Base-by-base conservation (phyloP, 1,140 invertebrate genomes). In the Harlomillsia oculata region DNA sequence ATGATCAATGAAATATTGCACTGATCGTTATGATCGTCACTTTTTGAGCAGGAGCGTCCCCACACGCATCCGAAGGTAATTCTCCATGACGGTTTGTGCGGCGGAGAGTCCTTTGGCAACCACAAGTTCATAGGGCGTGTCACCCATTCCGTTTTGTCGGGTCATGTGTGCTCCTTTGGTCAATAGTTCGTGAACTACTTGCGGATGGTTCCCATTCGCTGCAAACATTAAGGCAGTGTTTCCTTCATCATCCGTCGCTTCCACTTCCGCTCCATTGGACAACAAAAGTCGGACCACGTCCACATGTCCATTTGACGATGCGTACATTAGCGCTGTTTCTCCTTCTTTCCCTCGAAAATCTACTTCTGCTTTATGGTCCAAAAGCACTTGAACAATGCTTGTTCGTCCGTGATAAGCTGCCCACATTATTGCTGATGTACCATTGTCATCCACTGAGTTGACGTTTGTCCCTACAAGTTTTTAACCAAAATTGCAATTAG, bases 1-100 rank as follows among this genome's bases (percentile, higher is more conserved):
- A n/a, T n/a, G n/a, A n/a, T n/a, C n/a, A n/a, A n/a, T n/a, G n/a
- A n/a, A n/a, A n/a, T n/a, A n/a, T n/a, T n/a, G n/a, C n/a, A n/a
- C n/a, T n/a, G n/a, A n/a, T n/a, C n/a, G n/a, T n/a, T n/a, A n/a
- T n/a, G n/a, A n/a, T n/a, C n/a, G n/a, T n/a, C n/a, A n/a, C n/a
- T n/a, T n/a, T n/a, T n/a, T n/a, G n/a, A n/a, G n/a, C n/a, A n/a
- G n/a, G n/a, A n/a, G n/a, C n/a, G n/a, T n/a, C n/a, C n/a, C n/a
- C n/a, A n/a, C n/a, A n/a, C n/a, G n/a, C n/a, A n/a, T n/a, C n/a
- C 52, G 56, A 29, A 64, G 53, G 51, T 41, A 57, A n/a, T 57
- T 55, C 53, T 64, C 62, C 49, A 64, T 64, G 2, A 54, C 62
- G 37, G 57, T 36, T 41, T 64, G 62, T 16, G 62, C 50, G 8